These are phyloP conservation scores for Colius striatus DNA, from an alignment of 2,113 vertebrate species.

Conservation along the genomic window DNA sequence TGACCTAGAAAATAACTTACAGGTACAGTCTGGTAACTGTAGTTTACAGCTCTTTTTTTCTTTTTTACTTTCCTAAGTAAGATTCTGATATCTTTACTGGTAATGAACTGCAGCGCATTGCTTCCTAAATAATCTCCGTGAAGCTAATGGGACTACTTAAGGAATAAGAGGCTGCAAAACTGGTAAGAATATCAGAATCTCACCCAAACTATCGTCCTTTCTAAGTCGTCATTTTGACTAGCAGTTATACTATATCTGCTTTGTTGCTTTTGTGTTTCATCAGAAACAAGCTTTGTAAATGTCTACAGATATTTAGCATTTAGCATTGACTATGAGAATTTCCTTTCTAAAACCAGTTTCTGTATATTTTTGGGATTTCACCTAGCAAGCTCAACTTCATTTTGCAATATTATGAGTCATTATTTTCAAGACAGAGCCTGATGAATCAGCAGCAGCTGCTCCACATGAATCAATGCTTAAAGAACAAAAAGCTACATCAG, in stretches of 20 bases:
- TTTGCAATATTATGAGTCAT: background rate
- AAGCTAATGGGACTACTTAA: constrained; percentile 16
- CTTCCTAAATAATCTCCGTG: constrained; percentile 22
- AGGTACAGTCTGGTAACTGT: constrained; percentile 15
- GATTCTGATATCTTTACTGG: constrained; percentile 48
- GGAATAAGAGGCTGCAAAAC: constrained; percentile 23
- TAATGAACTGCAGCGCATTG: constrained; percentile 28
- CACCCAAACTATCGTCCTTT: background rate
- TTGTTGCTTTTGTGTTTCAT: background rate
- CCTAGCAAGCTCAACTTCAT: background rate
- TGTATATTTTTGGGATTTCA: background rate
- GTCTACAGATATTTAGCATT: background rate
- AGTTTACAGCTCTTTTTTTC: background rate
- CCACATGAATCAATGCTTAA: background rate
- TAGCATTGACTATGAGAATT: background rate
- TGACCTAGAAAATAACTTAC: background rate
- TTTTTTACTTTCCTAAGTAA: background rate
- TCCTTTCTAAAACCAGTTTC: background rate
- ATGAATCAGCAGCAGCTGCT: background rate
- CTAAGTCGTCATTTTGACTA: background rate
- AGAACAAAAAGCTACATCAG: background rate
- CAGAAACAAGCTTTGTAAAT: background rate
- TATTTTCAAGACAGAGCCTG: background rate
- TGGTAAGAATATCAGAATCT: constrained; percentile 46
- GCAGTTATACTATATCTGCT: background rate